These are phyloP conservation scores for Littorina saxatilis DNA, from an alignment of 1,140 invertebrate species.

Conservation along the genomic window DNA sequence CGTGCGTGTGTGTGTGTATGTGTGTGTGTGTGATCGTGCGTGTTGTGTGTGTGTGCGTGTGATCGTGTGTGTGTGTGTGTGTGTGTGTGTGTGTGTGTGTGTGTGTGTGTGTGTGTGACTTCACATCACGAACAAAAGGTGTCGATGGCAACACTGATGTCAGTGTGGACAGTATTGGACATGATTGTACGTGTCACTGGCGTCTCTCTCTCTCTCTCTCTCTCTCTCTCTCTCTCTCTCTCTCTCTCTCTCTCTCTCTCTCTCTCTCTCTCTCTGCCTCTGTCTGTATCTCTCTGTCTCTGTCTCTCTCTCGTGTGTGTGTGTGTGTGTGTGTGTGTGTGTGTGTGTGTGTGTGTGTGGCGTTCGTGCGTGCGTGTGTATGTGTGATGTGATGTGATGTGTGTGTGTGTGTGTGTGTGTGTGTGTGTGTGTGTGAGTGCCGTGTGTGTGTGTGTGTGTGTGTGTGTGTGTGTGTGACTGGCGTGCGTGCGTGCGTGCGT, in stretches of 20 bases:
- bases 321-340: conserved; percentile 9
- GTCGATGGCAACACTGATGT: too few species aligned
- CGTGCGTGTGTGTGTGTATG: conserved; percentile 7
- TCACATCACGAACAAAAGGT: too few species aligned
- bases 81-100: neutral
- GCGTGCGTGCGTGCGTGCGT: too few species aligned
- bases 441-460: conserved; percentile 11
- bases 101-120: conserved; percentile 15
- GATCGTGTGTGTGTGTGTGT: neutral
- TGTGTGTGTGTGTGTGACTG: neutral
- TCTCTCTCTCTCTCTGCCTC: too few species aligned
- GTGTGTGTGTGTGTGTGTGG: conserved; percentile 17
- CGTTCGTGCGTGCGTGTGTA: neutral
- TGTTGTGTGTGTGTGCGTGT: neutral
- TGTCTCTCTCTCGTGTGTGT: too few species aligned
- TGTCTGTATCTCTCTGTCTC: too few species aligned
- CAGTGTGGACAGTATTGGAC: too few species aligned
- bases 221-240: neutral
- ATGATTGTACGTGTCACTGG: too few species aligned
- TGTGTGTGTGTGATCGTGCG: neutral
- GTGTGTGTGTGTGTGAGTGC: conserved; percentile 5
- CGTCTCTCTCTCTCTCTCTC: neutral
- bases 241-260: neutral
- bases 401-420: neutral
- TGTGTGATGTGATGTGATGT: too few species aligned